Base-by-base conservation (phyloP, 2,113 vertebrate genomes). In the Strix uralensis region DNA sequence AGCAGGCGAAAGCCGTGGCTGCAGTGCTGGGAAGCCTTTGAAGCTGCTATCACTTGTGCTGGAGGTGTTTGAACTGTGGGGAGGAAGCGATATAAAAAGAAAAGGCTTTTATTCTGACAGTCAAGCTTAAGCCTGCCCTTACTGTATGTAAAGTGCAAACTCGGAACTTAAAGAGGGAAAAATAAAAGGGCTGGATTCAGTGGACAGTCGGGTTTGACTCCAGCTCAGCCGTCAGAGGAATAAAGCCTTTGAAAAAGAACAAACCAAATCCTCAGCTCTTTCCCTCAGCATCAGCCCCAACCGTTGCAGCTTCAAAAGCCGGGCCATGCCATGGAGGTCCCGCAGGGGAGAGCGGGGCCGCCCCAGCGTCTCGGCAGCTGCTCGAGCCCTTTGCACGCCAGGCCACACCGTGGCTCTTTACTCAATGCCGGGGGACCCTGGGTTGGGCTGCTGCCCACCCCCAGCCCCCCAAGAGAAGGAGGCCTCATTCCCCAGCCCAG, bases 71-170 rank as follows among this genome's bases (percentile, higher is more conserved):
- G 96, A 97, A 95, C 92, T 80, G 82, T 0, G 0, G 78, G 70
- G 42, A 86, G 55, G 65, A 67, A 94, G 49, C 3, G 2, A 70
- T 92, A 38, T 2, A 55, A 73, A 55, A 91, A 93, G 88, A 95
- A 92, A 97, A 94, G 83, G 91, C 91, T 96, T 97, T 97, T 96
- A 94, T 96, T 81, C 87, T 94, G 93, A 92, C 91, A 95, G 86
- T 89, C 83, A 85, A 92, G 82, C 95, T 96, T 95, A 95, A 94
- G 66, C 88, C 86, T 96, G 77, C 80, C 91, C 72, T 62, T 85
- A 6, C 74, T 81, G 47, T 38, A 88, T 55, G 61, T 65, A 82
- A 96, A 97, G 86, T 92, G 73, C n/a, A 82, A 94, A 85, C 86
- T 92, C 0, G 1, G 86, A 74, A 91, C 86, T 86, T 89, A 87